phyloP scores from a whole-genome alignment of 2,113 vertebrate species.

The Gavia stellata region DNA sequence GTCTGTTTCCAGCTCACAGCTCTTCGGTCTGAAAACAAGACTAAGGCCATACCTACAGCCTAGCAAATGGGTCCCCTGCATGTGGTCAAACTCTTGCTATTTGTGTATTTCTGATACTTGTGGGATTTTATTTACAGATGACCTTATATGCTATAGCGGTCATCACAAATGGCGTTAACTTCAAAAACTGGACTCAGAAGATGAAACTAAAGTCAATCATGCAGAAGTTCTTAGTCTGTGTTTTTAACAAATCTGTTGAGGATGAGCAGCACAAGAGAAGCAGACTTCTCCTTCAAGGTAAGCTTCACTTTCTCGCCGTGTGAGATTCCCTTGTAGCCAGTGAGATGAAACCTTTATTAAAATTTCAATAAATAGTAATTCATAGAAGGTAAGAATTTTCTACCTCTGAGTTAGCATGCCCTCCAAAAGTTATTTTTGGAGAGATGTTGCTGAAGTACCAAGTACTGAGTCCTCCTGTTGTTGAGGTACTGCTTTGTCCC shows the following conservation, averaged over 20 bases:
- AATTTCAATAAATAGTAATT: constrained; percentile 52
- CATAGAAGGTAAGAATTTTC: not conserved
- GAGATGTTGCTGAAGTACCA: not conserved
- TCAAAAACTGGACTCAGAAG: not conserved
- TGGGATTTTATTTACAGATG: not conserved
- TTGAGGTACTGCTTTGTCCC: not conserved
- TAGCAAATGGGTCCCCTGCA: not conserved
- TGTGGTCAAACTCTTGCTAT: not conserved
- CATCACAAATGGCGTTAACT: constrained; percentile 20
- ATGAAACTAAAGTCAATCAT: constrained; percentile 19
- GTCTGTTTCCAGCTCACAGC: not conserved
- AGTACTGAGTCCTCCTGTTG: not conserved
- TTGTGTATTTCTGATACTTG: not conserved
- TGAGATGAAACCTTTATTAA: constrained; percentile 47
- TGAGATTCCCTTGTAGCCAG: not conserved
- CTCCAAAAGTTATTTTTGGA: constrained; percentile 38
- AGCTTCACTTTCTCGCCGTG: constrained; percentile 29
- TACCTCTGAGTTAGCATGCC: not conserved
- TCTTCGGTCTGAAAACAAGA: not conserved
- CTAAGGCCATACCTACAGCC: not conserved
- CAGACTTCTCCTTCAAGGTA: constrained; percentile 19
- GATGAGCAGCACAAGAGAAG: constrained; percentile 11
- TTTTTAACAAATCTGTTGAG: not conserved
- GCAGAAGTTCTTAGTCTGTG: not conserved
- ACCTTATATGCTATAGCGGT: not conserved